Conservation (phyloP, 1,140 invertebrate genomes). For the Magallana angulata region DNA sequence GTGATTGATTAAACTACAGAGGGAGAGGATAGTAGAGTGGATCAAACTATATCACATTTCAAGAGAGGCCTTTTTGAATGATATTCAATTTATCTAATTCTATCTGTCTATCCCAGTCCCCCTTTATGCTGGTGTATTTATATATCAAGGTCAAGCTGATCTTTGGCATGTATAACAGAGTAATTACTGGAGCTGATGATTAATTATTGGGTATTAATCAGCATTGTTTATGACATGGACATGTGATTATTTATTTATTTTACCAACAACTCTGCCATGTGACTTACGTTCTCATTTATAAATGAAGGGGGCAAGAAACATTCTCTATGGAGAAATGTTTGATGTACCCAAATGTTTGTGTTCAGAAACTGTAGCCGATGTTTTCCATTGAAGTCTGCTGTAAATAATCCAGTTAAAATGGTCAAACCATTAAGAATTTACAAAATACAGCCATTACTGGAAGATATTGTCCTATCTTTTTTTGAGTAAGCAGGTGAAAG, state of each 20-base stretch:
- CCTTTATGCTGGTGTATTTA: too few relatives aligned
- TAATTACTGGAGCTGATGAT: background rate
- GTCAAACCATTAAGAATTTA: background rate
- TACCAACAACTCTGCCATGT: too few relatives aligned
- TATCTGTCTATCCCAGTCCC: too few relatives aligned
- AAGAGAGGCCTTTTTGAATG: too few relatives aligned
- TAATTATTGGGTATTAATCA: slow-evolving; percentile 11
- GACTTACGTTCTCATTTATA: too few relatives aligned
- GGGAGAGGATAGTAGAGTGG: too few relatives aligned
- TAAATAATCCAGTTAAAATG: background rate
- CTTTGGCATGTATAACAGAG: background rate
- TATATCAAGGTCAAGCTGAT: background rate
- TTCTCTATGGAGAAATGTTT: too few relatives aligned
- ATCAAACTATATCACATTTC: too few relatives aligned
- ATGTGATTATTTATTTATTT: background rate
- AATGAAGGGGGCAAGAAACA: too few relatives aligned
- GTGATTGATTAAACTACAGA: too few relatives aligned
- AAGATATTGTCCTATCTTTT: background rate
- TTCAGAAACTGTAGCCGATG: background rate
- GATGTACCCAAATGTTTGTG: background rate
- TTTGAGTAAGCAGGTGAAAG: background rate
- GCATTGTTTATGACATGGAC: background rate
- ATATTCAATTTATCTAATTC: too few relatives aligned
- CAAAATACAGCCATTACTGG: slow-evolving; percentile 6
- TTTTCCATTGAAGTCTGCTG: background rate